Conservation (phyloP, 1,140 invertebrate genomes). For the Magallana angulata region DNA sequence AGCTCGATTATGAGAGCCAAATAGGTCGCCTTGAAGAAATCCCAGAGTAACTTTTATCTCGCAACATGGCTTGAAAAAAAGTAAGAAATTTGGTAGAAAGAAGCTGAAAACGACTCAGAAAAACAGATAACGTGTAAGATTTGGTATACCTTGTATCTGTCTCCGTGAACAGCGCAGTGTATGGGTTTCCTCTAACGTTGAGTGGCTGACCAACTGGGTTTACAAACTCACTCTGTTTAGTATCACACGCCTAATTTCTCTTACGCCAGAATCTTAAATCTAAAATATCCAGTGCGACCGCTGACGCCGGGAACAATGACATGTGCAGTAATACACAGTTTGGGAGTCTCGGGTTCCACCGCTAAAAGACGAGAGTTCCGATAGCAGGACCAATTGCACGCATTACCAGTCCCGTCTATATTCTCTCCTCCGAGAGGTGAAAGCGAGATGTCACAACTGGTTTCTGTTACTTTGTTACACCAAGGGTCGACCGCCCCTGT, state of each 20-base stretch:
- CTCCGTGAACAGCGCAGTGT: background rate
- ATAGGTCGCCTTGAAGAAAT: slow-evolving; percentile 30
- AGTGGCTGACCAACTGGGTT: background rate
- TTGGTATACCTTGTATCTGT: background rate
- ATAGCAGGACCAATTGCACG: slow-evolving; percentile 14
- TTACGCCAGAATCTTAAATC: too few relatives aligned
- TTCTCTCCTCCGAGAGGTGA: background rate
- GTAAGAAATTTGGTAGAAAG: background rate
- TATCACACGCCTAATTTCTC: background rate
- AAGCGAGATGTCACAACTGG: slow-evolving; percentile 34
- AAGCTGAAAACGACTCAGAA: slow-evolving; percentile 23
- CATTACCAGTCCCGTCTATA: slow-evolving; percentile 9
- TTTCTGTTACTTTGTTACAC: slow-evolving; percentile 13
- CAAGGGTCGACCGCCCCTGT: background rate
- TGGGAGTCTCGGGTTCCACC: background rate
- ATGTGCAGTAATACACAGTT: slow-evolving; percentile 4
- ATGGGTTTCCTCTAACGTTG: background rate
- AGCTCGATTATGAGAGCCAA: slow-evolving; percentile 26
- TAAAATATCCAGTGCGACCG: slow-evolving; percentile 11
- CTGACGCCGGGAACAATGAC: slow-evolving; percentile 3
- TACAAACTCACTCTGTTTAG: slow-evolving; percentile 3
- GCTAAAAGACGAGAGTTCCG: background rate
- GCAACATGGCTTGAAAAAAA: slow-evolving; percentile 24
- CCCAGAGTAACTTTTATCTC: slow-evolving; percentile 15
- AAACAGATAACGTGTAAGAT: background rate